phyloP scores from a whole-genome alignment of 1,140 invertebrate genomes.

The Diabrotica undecimpunctata region DNA sequence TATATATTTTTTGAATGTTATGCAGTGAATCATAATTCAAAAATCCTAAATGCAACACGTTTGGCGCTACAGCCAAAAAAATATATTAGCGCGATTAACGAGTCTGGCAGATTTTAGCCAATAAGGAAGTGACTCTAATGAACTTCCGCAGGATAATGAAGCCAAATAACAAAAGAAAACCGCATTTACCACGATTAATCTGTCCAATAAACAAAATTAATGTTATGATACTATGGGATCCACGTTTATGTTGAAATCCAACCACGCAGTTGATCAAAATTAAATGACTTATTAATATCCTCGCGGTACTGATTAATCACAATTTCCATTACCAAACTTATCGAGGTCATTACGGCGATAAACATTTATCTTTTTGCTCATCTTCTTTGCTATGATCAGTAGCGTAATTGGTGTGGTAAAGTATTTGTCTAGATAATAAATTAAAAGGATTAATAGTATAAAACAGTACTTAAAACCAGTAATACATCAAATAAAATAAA shows the following conservation, averaged over 20 bases:
- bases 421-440: not conserved
- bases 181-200: not conserved
- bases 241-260: not conserved
- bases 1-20: no score
- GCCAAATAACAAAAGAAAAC: not conserved
- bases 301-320: not conserved
- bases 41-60: no score
- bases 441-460: not conserved
- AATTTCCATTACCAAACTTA: not conserved
- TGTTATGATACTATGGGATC: not conserved
- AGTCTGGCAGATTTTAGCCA: no score
- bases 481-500: no score
- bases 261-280: not conserved
- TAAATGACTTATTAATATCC: slow-evolving; percentile 3
- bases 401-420: not conserved
- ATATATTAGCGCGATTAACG: no score
- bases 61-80: no score
- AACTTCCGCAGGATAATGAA: no score
- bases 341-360: not conserved
- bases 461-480: not conserved
- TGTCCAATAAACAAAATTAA: not conserved
- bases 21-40: no score
- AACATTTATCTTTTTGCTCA: not conserved
- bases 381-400: not conserved
- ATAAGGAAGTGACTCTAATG: no score